Conservation (phyloP, 2,888 invertebrate species). For the Coecobrya sp. region DNA sequence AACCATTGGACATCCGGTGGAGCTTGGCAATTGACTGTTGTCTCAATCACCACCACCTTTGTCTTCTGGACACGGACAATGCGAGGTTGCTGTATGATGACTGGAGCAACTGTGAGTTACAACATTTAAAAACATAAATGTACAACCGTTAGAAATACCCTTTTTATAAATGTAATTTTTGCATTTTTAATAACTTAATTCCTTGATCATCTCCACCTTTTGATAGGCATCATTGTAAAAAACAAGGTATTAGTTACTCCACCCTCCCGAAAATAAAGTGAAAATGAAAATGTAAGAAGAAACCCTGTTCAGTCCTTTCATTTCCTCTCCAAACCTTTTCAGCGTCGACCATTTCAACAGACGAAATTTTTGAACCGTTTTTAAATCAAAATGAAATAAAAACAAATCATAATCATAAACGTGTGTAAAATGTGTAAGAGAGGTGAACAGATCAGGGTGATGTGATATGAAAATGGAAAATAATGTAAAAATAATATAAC, state of each 20-base stretch:
- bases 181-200: slow-evolving; percentile 99
- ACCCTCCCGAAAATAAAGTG: background rate
- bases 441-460: slow-evolving; percentile 69
- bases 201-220: slow-evolving; percentile 97
- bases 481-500: slow-evolving; percentile 16
- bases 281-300: background rate
- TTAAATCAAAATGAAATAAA: background rate
- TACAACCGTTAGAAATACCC: slow-evolving; percentile 88
- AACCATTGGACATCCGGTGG: slow-evolving; percentile 98
- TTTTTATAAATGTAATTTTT: slow-evolving; percentile 95
- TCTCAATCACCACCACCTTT: slow-evolving; percentile 97
- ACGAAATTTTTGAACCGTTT: background rate
- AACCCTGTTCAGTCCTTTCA: slow-evolving; percentile 80
- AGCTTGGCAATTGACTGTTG: slow-evolving; percentile 97
- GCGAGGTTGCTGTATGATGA: slow-evolving; percentile 97
- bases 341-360: slow-evolving; percentile 56
- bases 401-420: slow-evolving; percentile 13
- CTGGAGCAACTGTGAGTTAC: slow-evolving; percentile 93
- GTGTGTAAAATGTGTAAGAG: slow-evolving; percentile 39
- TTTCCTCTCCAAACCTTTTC: slow-evolving; percentile 62
- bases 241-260: background rate
- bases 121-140: background rate
- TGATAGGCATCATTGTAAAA: slow-evolving; percentile 20
- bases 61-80: slow-evolving; percentile 97
- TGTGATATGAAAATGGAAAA: background rate